Evolutionary conservation across 2,888 invertebrate species (phyloP).

Genomic region (Meandrusa payeni): DNA sequence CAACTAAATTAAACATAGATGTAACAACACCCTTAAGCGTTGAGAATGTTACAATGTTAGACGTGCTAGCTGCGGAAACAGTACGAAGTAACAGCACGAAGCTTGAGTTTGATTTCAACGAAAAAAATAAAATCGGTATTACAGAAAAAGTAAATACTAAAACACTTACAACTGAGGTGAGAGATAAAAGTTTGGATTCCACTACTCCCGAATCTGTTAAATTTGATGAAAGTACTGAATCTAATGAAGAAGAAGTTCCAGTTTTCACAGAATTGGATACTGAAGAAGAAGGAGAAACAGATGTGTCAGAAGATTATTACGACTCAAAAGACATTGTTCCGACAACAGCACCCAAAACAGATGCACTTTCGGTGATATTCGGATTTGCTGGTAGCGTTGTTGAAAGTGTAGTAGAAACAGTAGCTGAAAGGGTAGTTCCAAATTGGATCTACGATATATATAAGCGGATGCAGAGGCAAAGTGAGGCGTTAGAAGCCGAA

Average conservation of each 20-base stretch:
- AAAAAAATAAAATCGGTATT: slow-evolving; percentile 6
- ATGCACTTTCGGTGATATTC: slow-evolving; percentile 66
- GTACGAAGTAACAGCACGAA: slow-evolving; percentile 29
- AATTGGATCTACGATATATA: slow-evolving; percentile 67
- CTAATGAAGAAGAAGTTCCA: slow-evolving; percentile 49
- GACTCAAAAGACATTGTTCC: slow-evolving; percentile 67
- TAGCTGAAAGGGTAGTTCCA: slow-evolving; percentile 70
- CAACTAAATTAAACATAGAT: slow-evolving; percentile 4
- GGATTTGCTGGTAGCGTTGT: slow-evolving; percentile 73
- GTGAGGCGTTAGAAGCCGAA: slow-evolving; percentile 67
- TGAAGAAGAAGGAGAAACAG: slow-evolving; percentile 44
- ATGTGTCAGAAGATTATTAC: slow-evolving; percentile 69
- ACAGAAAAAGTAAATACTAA: slow-evolving; percentile 3
- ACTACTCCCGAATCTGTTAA: slow-evolving; percentile 18
- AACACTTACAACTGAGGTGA: slow-evolving; percentile 8
- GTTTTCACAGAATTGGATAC: slow-evolving; percentile 62
- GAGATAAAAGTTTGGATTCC: too few relatives aligned
- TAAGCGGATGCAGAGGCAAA: slow-evolving; percentile 71
- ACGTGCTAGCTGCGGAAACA: slow-evolving; percentile 27
- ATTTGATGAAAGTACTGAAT: slow-evolving; percentile 35
- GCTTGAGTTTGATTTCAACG: neutral
- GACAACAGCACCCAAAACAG: slow-evolving; percentile 64
- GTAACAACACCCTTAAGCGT: slow-evolving; percentile 3
- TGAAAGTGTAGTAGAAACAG: slow-evolving; percentile 66
- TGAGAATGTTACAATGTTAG: slow-evolving; percentile 30